Base-by-base conservation (phyloP, 2,797 vertebrate species). In the Geranospiza caerulescens region DNA sequence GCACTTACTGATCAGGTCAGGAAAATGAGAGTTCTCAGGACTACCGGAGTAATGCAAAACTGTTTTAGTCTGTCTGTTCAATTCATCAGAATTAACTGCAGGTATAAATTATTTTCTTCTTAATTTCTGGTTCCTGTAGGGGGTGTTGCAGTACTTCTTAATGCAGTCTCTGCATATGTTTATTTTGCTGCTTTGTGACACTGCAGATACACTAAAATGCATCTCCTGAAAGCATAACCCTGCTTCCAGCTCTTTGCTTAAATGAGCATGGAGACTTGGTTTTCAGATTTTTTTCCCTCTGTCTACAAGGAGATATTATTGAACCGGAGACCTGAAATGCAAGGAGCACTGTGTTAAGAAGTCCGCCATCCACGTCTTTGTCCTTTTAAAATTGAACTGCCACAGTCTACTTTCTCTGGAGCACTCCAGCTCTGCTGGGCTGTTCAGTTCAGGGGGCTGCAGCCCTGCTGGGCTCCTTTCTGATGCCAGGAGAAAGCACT, bases 61-160 rank as follows among this genome's bases (percentile, higher is more conserved):
- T 0, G 2, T 18, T 91, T 83, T 56, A 38, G 31, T 45, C 1
- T 53, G 36, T 75, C 60, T 89, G 53, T 44, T 84, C 27, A 55
- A 53, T 55, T 89, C 4, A 12, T 45, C 56, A 60, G 34, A 87
- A 87, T 40, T 73, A 87, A 56, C 18, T 55, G 25, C 19, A 73
- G 13, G 9, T 59, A 13, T 47, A 58, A 71, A 52, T 67, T 53
- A 45, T 40, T 90, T 93, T 47, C 9, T 68, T 89, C 67, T 87
- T 45, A 0, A 45, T 85, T 94, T 83, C 40, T 91, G 11, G 10
- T 60, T 93, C 96, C 94, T 96, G 82, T 62, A 96, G 95, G 95
- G 79, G 95, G 89, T 95, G 92, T 92, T 78, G 58, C 93, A 95
- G 87, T 60, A 71, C 72, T 94, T 95, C 40, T 85, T 64, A 78